Evolutionary conservation across 2,888 invertebrate genomes (phyloP).

Genomic region (Synanthedon myopaeformis): DNA sequence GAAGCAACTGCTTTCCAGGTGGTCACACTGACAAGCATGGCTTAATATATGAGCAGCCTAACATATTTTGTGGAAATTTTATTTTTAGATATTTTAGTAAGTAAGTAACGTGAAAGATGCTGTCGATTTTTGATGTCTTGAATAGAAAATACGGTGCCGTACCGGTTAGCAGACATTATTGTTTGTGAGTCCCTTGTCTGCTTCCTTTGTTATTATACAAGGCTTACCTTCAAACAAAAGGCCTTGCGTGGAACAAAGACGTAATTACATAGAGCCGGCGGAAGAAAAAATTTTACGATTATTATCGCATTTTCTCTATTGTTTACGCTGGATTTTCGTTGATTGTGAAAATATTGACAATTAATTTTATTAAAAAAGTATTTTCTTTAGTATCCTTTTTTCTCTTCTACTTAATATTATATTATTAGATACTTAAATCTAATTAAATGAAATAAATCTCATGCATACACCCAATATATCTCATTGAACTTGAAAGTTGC

Average conservation of each 20-base stretch:
- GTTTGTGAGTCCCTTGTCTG: slow-evolving; percentile 47
- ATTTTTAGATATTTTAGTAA: neutral
- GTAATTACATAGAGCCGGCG: slow-evolving; percentile 44
- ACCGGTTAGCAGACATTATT: slow-evolving; percentile 50
- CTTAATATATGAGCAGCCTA: no score
- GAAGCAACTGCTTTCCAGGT: no score
- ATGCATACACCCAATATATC: no score
- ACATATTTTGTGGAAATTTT: no score
- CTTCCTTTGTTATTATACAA: slow-evolving; percentile 50
- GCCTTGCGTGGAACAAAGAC: slow-evolving; percentile 49
- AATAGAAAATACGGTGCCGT: slow-evolving; percentile 27
- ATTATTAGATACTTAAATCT: no score
- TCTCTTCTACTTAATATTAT: no score
- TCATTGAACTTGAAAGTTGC: no score
- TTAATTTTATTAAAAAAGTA: neutral
- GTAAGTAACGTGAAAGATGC: neutral
- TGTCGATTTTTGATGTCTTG: slow-evolving; percentile 23
- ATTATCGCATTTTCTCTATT: slow-evolving; percentile 32
- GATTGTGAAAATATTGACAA: neutral
- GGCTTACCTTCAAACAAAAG: slow-evolving; percentile 52
- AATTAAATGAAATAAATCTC: no score
- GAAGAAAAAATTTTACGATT: slow-evolving; percentile 36
- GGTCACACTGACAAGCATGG: no score
- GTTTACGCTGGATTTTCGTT: slow-evolving; percentile 14
- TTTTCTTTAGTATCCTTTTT: neutral